Base-by-base conservation (phyloP, 2,888 invertebrate genomes). In the Melanchra persicariae region DNA sequence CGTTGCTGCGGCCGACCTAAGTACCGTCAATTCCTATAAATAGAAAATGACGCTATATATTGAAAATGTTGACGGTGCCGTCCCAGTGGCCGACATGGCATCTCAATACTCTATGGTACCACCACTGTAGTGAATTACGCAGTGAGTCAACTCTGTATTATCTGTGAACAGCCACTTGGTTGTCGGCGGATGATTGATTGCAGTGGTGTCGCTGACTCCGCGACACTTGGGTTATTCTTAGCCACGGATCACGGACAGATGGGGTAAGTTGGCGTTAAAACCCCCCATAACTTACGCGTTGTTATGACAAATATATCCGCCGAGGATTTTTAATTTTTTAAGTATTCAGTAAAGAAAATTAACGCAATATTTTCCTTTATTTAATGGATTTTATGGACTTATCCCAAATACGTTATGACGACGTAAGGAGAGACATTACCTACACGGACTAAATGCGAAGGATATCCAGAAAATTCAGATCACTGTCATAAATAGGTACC, bases 141-240 rank as follows among this genome's bases (percentile, higher is more conserved):
- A 83, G 84, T 84, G 69, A 69, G 67, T 77, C 78, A 88, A 87
- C 49, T 79, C 43, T 40, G 70, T 63, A 70, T 79, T 79, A 79
- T 77, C 79, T 64, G 59, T 63, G 73, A 61, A 70, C 88, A 87
- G 88, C 82, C 90, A 88, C 89, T 91, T 85, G 82, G 83, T 84
- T 89, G 90, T 89, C 89, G 74, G 80, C 81, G 61, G 80, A 92
- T 93, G 93, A 93, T 93, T 92, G 91, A 93, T 93, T 82, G 85
- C 85, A 79, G 78, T 74, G 81, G 83, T 87, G 87, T 85, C 84
- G 87, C 84, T 86, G 84, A 87, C 88, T 87, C 73, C 72, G 84
- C 79, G 82, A 87, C 86, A 87, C 86, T 88, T 88, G 85, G 79
- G 85, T 85, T 89, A 89, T 88, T 89, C 88, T 90, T 87, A 87